These are phyloP conservation scores for Drosophila heteroneura DNA, from an alignment of 2,888 invertebrate genomes.

Conservation along the genomic window DNA sequence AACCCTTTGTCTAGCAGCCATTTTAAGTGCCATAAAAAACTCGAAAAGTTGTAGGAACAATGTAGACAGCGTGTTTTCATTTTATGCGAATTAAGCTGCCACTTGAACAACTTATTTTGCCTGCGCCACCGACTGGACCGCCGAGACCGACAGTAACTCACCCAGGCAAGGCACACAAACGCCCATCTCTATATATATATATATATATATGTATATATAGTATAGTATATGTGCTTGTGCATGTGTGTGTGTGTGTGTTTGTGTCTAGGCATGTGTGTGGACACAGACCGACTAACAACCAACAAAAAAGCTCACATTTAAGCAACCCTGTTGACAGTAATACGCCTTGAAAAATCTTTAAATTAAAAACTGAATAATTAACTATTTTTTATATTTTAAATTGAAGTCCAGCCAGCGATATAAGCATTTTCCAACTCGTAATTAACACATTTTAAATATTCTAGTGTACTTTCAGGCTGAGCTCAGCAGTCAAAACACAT, in stretches of 20 bases:
- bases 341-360: slow-evolving; percentile 3
- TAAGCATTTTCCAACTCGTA: not conserved
- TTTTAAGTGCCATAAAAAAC: slow-evolving; percentile 82
- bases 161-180: slow-evolving; percentile 37
- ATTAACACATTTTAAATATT: slow-evolving; percentile 25
- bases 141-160: slow-evolving; percentile 62
- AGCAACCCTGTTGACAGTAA: slow-evolving; percentile 50
- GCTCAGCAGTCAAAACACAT: slow-evolving; percentile 41
- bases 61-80: slow-evolving; percentile 85
- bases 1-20: slow-evolving; percentile 81
- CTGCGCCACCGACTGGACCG: slow-evolving; percentile 62
- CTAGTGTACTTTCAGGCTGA: slow-evolving; percentile 68
- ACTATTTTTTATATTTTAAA: not conserved
- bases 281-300: slow-evolving; percentile 22
- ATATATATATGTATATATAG: not conserved
- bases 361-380: slow-evolving; percentile 2
- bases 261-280: slow-evolving; percentile 43
- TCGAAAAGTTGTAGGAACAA: slow-evolving; percentile 84
- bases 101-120: slow-evolving; percentile 82
- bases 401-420: not conserved
- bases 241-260: slow-evolving; percentile 11
- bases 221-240: slow-evolving; percentile 6
- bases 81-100: slow-evolving; percentile 85
- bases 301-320: slow-evolving; percentile 34
- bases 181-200: slow-evolving; percentile 13